Percentiles rank a stretch among this genome's conserved stretches.
Conservation (phyloP, 2,113 vertebrate species). For the Nipponia nippon region DNA sequence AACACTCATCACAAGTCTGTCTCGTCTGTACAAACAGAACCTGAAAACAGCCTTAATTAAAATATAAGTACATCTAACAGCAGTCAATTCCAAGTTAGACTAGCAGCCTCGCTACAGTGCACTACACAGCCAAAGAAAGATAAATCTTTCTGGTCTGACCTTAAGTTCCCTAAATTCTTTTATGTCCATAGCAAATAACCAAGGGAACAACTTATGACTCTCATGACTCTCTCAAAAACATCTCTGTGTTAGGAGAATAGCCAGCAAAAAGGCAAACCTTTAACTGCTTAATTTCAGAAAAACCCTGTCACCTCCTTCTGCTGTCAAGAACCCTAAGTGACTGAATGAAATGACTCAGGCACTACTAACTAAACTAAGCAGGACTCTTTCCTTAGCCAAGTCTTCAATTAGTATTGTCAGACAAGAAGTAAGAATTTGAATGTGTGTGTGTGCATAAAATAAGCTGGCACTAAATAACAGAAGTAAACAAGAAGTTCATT, state of each 20-base stretch:
- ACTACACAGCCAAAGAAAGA: neutral
- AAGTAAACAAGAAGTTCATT: neutral
- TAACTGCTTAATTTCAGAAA: neutral
- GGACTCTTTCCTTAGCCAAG: neutral
- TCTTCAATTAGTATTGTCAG: neutral
- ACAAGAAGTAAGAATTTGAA: neutral
- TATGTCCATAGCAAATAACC: neutral
- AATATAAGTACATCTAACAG: neutral
- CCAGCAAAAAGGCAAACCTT: neutral
- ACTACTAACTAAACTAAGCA: neutral
- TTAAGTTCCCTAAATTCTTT: neutral
- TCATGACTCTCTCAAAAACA: neutral
- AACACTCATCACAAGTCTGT: neutral
- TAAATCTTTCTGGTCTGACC: neutral
- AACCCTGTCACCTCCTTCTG: neutral
- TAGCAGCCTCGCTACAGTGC: neutral
- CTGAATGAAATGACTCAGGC: neutral
- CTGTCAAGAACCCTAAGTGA: neutral
- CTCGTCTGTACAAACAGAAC: neutral
- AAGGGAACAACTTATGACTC: neutral
- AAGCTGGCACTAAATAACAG: neutral
- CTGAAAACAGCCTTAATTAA: neutral
- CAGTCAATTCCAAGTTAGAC: neutral
- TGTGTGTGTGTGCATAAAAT: neutral
- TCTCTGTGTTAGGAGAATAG: neutral